Conservation (phyloP, 2,797 vertebrate genomes). For the Decapterus maruadsi region DNA sequence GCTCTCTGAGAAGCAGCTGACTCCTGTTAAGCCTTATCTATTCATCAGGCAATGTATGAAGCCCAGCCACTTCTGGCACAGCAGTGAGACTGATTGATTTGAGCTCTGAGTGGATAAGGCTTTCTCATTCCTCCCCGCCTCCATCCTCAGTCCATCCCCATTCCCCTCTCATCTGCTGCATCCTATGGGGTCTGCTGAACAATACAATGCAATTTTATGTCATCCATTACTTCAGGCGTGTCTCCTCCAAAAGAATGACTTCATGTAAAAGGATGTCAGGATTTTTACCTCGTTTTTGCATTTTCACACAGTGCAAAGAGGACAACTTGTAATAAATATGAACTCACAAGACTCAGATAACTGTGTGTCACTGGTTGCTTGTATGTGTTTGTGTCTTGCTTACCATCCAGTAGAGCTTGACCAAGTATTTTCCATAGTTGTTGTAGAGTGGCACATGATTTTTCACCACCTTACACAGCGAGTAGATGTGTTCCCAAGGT, state of each 20-base stretch:
- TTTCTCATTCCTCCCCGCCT: conserved; percentile 43
- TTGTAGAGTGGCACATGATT: conserved; percentile 92
- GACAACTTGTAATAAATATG: neutral
- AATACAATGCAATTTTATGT: conserved; percentile 31
- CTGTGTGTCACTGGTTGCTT: neutral
- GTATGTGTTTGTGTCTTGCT: conserved; percentile 28
- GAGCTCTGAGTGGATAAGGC: conserved; percentile 60
- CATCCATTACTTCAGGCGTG: conserved; percentile 17
- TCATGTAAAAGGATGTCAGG: conserved; percentile 1
- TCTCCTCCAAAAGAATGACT: neutral
- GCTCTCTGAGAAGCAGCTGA: conserved; percentile 62
- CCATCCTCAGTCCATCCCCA: conserved; percentile 15
- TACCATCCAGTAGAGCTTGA: conserved; percentile 96
- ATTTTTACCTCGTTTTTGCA: neutral
- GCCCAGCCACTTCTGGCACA: conserved; percentile 50
- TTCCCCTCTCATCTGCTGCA: conserved; percentile 33
- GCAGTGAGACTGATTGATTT: conserved; percentile 69
- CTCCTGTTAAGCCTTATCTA: conserved; percentile 65
- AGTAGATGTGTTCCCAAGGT: conserved; percentile 97
- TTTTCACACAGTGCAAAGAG: conserved; percentile 1
- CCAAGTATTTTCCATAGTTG: conserved; percentile 92
- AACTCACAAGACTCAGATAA: neutral
- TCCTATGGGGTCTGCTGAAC: conserved; percentile 30
- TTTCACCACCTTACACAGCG: conserved; percentile 88
- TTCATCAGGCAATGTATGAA: conserved; percentile 64